These are phyloP conservation scores for Sciurus vulgaris DNA, from an alignment of 2,797 vertebrate species.

Conservation along the genomic window DNA sequence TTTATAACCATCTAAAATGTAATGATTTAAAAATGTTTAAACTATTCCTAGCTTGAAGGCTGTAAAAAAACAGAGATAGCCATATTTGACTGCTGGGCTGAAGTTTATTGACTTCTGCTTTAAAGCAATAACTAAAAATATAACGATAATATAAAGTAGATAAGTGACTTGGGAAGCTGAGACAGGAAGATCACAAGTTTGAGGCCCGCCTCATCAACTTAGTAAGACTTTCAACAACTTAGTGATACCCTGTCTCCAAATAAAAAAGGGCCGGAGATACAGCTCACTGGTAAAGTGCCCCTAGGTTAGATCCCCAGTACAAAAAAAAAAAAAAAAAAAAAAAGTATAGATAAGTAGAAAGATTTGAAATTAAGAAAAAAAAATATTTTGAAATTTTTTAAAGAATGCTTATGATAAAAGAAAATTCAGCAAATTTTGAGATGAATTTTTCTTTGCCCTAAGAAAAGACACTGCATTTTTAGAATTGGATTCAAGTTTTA, in stretches of 20 bases:
- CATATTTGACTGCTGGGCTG: background rate
- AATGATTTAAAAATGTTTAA: conserved; percentile 20
- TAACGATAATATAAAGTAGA: background rate
- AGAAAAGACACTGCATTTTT: conserved; percentile 41
- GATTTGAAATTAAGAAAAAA: background rate
- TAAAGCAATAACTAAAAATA: conserved; percentile 17
- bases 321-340: background rate
- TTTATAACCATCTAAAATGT: conserved; percentile 54
- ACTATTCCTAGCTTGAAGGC: background rate
- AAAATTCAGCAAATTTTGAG: conserved; percentile 25
- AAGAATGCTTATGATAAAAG: conserved; percentile 49
- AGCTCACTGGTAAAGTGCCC: too few relatives aligned
- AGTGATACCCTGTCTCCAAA: too few relatives aligned
- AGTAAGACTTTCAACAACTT: too few relatives aligned
- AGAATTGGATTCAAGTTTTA: background rate
- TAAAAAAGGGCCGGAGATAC: too few relatives aligned
- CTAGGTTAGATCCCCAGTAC: too few relatives aligned
- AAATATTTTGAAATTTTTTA: background rate
- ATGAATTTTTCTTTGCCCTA: conserved; percentile 32
- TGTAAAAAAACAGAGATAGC: background rate
- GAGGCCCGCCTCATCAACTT: too few relatives aligned
- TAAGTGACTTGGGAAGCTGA: too few relatives aligned
- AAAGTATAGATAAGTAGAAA: background rate
- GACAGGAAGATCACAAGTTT: too few relatives aligned
- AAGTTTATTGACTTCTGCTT: background rate